Evolutionary conservation across 2,113 vertebrate species (phyloP).

Genomic region (Phaethon lepturus): DNA sequence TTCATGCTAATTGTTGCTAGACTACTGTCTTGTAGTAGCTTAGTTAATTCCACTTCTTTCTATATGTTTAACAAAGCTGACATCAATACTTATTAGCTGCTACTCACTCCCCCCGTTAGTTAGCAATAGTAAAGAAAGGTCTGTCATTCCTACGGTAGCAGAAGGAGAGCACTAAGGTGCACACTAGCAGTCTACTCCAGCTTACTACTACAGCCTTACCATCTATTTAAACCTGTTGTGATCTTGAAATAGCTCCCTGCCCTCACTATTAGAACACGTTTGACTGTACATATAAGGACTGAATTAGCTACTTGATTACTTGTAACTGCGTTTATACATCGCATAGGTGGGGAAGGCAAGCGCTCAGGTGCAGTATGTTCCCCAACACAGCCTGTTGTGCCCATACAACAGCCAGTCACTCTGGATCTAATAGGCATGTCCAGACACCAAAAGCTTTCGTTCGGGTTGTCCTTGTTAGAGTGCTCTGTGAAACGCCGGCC

Average conservation of each 20-base stretch:
- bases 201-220: neutral
- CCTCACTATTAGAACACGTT: neutral
- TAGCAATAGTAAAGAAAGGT: neutral
- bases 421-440: neutral
- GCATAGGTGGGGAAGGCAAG: neutral
- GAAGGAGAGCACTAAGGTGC: neutral
- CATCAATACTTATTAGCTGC: neutral
- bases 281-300: neutral
- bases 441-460: neutral
- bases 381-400: neutral
- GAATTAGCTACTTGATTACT: neutral
- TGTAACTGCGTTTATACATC: neutral
- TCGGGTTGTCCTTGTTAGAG: neutral
- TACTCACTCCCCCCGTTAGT: neutral
- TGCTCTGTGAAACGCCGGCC: neutral
- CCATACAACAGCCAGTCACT: neutral
- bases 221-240: slow-evolving; percentile 38
- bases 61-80: slow-evolving; percentile 49
- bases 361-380: neutral
- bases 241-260: slow-evolving; percentile 29
- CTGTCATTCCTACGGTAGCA: neutral
- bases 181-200: neutral
- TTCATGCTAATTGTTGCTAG: slow-evolving; percentile 64
- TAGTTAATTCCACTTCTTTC: slow-evolving; percentile 36
- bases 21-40: slow-evolving; percentile 32